phyloP scores from a whole-genome alignment of 2,113 vertebrate genomes.

The Herpailurus yagouaroundi region DNA sequence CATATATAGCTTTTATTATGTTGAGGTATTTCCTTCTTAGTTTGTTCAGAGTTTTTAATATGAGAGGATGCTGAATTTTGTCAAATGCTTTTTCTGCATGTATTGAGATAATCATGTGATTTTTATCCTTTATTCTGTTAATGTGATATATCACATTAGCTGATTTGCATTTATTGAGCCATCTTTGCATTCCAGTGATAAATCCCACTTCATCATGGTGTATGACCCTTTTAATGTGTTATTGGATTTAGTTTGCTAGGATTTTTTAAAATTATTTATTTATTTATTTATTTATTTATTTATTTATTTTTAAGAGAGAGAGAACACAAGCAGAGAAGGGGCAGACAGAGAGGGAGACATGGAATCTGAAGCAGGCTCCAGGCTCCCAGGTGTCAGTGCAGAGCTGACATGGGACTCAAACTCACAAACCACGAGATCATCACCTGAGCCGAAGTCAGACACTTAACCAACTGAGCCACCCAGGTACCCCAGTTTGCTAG shows the following conservation, averaged over 20 bases:
- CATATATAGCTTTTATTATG: background rate
- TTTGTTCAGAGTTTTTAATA: background rate
- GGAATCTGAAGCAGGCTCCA: too few relatives aligned
- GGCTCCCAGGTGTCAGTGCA: too few relatives aligned
- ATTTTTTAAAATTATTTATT: background rate
- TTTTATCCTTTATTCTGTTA: background rate
- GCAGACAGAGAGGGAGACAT: too few relatives aligned
- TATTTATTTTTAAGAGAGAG: too few relatives aligned
- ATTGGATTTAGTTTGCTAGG: background rate
- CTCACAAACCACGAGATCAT: too few relatives aligned
- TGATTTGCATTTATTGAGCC: background rate
- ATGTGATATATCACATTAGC: background rate
- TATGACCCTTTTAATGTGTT: background rate
- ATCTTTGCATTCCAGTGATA: background rate
- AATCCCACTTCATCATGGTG: background rate
- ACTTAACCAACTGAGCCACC: too few relatives aligned
- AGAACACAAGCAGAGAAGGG: too few relatives aligned
- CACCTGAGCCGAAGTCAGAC: too few relatives aligned
- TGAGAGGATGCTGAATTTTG: background rate
- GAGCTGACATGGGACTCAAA: too few relatives aligned
- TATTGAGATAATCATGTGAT: background rate
- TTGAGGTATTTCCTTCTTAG: background rate
- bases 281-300: too few relatives aligned
- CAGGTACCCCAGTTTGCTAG: background rate
- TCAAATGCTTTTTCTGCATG: background rate